phyloP scores from a whole-genome alignment of 2,888 invertebrate species.

The Opisthograptis luteolata region DNA sequence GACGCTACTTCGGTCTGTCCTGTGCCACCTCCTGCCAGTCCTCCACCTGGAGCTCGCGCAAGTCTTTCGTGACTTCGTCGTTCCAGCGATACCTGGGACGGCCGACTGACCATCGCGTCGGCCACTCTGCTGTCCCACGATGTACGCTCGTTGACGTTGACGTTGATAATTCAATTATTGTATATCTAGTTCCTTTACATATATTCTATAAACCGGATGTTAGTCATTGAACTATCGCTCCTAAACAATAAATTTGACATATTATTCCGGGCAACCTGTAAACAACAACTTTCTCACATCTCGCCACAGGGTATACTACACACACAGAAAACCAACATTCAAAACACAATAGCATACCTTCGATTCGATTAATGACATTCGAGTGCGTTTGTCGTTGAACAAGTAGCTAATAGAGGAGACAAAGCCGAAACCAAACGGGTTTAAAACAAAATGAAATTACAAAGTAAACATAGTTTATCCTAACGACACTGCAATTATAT shows the following conservation, averaged over 20 bases:
- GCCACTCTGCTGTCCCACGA: too few species aligned
- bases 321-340: slow-evolving; percentile 55
- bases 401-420: not conserved
- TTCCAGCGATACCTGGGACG: too few species aligned
- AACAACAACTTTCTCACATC: slow-evolving; percentile 30
- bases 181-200: not conserved
- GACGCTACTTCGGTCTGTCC: too few species aligned
- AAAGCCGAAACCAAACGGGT: not conserved
- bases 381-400: slow-evolving; percentile 49
- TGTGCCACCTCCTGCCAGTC: too few species aligned
- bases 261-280: slow-evolving; percentile 25
- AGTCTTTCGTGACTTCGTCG: too few species aligned
- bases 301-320: slow-evolving; percentile 24
- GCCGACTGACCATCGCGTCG: too few species aligned
- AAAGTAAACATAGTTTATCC: too few species aligned
- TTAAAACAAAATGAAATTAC: not conserved
- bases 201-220: slow-evolving; percentile 5
- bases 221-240: not conserved
- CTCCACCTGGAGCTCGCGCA: too few species aligned
- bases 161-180: too few species aligned
- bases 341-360: slow-evolving; percentile 81
- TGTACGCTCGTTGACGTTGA: too few species aligned
- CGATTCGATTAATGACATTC: slow-evolving; percentile 77
- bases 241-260: slow-evolving; percentile 19
- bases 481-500: too few species aligned